Evolutionary conservation across 2,113 vertebrate species (phyloP), one percentile per base, ranked within the genome.

Genomic region (Otolemur garnettii): DNA sequence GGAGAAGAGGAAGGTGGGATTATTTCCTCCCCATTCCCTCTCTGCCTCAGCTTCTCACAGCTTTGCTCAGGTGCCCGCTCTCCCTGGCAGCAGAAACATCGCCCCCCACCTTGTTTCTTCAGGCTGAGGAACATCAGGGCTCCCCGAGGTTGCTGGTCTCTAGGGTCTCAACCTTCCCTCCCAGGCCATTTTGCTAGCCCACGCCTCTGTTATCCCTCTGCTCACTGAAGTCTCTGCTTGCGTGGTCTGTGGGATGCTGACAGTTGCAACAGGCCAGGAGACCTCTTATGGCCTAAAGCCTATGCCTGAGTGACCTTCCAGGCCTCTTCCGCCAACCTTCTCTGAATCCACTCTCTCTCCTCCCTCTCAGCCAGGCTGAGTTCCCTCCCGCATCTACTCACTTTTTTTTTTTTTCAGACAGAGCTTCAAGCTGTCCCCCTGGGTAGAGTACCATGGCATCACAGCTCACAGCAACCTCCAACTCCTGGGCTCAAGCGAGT

Each of bases 371-470:
- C 59, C 26, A 2, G 30, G 13, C 21, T 75, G 59, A 28, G 68
- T 28, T 69, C 80, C 80, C 53, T 10, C 8, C 2, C 0, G 6
- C 10, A 12, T 35, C 38, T 10, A 3, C 33, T 60, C 0, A 0
- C 62, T 60, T 80, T 86, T 12, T 38, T 86, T 12, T 38, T 38
- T 38, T 38, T 38, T 38, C 38, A 38, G 38, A 38, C 38, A 38
- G 38, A 38, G 38, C 38, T 38, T 38, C 38, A 38, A 38, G 38
- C 38, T 38, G 38, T 38, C 38, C 38, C 38, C 38, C 38, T 38
- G 38, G 38, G 38, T 38, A 38, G 38, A 38, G 38, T 38, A 38
- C 38, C 4, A 38, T 38, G 38, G 38, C 38, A 38, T 38, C 38
- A 38, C 38, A 38, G 38, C 38, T 38, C 38, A 38, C 38, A 38